Evolutionary conservation across 2,797 vertebrate species (phyloP).

Genomic region (Enteromius mattozi): DNA sequence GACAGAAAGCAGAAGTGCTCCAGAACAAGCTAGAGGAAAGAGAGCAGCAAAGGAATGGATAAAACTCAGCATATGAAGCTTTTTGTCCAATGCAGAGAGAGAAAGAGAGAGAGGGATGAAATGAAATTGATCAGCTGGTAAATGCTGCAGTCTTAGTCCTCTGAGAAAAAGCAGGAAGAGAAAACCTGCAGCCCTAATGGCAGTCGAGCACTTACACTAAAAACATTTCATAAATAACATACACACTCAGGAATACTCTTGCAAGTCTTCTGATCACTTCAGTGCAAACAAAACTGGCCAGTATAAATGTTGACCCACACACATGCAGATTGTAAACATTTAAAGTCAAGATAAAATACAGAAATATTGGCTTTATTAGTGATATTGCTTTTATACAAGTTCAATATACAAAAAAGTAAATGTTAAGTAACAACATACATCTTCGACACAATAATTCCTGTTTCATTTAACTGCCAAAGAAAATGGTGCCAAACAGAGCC

Average conservation of each 20-base stretch:
- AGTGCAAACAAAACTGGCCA: neutral
- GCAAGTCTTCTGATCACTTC: slow-evolving; percentile 24
- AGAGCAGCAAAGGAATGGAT: slow-evolving; percentile 3
- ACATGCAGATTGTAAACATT: neutral
- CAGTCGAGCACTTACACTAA: slow-evolving; percentile 58
- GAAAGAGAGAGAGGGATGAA: slow-evolving; percentile 36
- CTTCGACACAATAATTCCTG: neutral
- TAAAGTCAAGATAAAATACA: neutral
- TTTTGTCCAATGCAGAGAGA: slow-evolving; percentile 28
- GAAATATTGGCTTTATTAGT: neutral
- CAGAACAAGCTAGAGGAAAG: slow-evolving; percentile 8
- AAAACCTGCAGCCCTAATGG: slow-evolving; percentile 48
- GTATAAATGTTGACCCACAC: neutral
- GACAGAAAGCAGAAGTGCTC: slow-evolving; percentile 28
- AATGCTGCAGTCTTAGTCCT: slow-evolving; percentile 49
- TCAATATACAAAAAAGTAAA: neutral
- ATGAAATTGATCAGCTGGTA: slow-evolving; percentile 57
- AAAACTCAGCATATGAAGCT: slow-evolving; percentile 6
- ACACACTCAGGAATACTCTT: slow-evolving; percentile 43
- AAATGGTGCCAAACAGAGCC: neutral
- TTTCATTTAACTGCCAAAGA: neutral
- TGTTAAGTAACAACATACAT: neutral
- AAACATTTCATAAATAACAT: slow-evolving; percentile 45
- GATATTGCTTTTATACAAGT: neutral
- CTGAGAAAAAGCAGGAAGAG: slow-evolving; percentile 50